Evolutionary conservation across 2,113 vertebrate genomes (phyloP).

Genomic region (Lasiurus borealis): DNA sequence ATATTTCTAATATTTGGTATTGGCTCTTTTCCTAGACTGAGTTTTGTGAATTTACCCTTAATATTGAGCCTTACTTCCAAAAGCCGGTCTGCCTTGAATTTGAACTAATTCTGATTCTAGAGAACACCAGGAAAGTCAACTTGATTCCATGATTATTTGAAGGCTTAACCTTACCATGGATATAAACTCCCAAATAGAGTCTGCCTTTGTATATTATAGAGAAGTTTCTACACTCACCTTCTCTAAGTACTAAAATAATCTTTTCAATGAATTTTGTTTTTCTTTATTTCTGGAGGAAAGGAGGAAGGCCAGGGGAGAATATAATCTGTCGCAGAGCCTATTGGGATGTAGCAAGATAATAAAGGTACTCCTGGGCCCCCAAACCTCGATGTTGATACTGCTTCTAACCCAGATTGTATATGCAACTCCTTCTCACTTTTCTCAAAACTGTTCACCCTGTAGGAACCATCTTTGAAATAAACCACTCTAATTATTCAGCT

Average conservation of each 20-base stretch:
- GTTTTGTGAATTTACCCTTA: conserved; percentile 18
- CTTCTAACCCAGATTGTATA: not conserved
- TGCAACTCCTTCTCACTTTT: conserved; percentile 2
- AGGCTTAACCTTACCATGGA: not conserved
- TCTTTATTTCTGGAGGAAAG: not conserved
- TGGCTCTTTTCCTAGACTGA: not conserved
- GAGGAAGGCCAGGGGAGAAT: not conserved
- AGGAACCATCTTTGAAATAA: not conserved
- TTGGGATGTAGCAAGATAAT: not conserved
- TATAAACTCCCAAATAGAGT: not conserved
- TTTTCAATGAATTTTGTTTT: not conserved
- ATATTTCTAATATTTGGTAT: not conserved
- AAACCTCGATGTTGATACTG: not conserved
- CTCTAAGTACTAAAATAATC: not conserved
- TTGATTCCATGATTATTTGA: not conserved
- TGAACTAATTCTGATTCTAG: not conserved
- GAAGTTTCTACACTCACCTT: not conserved
- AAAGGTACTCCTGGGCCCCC: not conserved
- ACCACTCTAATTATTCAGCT: conserved; percentile 15
- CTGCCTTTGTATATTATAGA: not conserved
- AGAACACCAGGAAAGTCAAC: not conserved
- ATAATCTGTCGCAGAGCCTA: not conserved
- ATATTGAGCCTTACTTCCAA: not conserved
- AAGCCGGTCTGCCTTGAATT: not conserved
- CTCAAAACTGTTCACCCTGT: not conserved